Conservation (phyloP, 2,888 invertebrate genomes). For the Bombylius discolor region DNA sequence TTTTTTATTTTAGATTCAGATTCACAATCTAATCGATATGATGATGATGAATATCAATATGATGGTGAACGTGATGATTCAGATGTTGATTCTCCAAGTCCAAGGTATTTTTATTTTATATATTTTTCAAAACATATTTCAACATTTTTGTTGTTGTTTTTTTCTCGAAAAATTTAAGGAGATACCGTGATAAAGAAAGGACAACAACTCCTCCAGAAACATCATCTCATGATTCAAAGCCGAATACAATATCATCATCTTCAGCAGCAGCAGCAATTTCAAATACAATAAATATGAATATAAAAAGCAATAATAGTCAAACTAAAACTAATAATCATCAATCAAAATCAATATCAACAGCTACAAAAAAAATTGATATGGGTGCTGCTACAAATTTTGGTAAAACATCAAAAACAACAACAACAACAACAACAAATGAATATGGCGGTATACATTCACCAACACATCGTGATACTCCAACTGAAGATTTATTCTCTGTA, state of each 20-base stretch:
- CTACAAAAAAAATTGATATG: slow-evolving; percentile 44
- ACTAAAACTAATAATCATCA: neutral
- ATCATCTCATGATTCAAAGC: slow-evolving; percentile 20
- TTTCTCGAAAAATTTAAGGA: slow-evolving; percentile 18
- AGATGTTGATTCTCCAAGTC: slow-evolving; percentile 47
- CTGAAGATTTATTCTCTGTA: slow-evolving; percentile 25
- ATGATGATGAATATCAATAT: slow-evolving; percentile 43
- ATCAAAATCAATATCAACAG: neutral
- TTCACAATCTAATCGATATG: slow-evolving; percentile 30
- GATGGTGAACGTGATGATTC: slow-evolving; percentile 56
- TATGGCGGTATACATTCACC: slow-evolving; percentile 35
- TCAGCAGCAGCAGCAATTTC: slow-evolving; percentile 10
- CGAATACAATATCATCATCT: neutral
- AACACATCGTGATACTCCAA: slow-evolving; percentile 36
- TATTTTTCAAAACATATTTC: neutral
- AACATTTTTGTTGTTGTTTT: neutral
- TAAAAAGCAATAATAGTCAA: neutral
- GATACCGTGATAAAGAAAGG: slow-evolving; percentile 35
- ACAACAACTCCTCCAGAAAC: slow-evolving; percentile 29
- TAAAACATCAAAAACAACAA: slow-evolving; percentile 28
- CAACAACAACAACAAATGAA: slow-evolving; percentile 17
- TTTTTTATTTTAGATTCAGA: slow-evolving; percentile 26
- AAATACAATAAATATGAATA: slow-evolving; percentile 26
- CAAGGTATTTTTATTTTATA: slow-evolving; percentile 21
- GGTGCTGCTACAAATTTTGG: slow-evolving; percentile 59